Conservation (phyloP, 1,140 invertebrate species). For the Cydia pomonella region DNA sequence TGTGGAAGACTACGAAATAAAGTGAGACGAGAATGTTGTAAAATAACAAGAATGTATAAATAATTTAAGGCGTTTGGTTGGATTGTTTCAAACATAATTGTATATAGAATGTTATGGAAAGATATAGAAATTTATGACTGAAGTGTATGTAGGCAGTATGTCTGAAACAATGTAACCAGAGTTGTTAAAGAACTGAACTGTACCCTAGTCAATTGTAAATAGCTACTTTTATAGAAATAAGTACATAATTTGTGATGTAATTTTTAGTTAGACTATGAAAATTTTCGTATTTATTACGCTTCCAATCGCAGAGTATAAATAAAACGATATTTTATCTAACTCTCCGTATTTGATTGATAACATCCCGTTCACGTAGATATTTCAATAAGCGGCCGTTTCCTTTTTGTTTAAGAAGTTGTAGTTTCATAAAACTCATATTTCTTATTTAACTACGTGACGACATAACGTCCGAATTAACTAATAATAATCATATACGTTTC, state of each 20-base stretch:
- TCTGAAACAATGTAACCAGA: conserved; percentile 44
- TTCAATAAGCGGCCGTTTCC: conserved; percentile 32
- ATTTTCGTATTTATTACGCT: conserved; percentile 80
- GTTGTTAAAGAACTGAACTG: conserved; percentile 77
- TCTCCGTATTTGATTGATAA: conserved; percentile 57
- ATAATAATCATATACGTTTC: conserved; percentile 25
- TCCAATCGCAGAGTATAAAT: conserved; percentile 77
- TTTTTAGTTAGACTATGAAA: conserved; percentile 74
- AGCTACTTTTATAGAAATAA: conserved; percentile 57
- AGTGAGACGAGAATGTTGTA: conserved; percentile 49
- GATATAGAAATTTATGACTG: conserved; percentile 12
- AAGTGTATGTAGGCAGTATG: neutral
- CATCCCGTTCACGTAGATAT: conserved; percentile 36
- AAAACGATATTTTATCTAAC: conserved; percentile 78
- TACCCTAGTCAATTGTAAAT: conserved; percentile 80
- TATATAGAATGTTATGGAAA: conserved; percentile 38
- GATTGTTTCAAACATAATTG: conserved; percentile 61
- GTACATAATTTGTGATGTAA: conserved; percentile 79
- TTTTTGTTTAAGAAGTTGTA: conserved; percentile 2
- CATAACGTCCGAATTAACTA: conserved; percentile 18
- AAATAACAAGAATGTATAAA: conserved; percentile 5
- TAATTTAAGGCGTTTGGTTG: conserved; percentile 41
- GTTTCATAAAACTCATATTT: neutral
- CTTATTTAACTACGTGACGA: conserved; percentile 13
- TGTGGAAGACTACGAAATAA: conserved; percentile 46